Conservation (phyloP, 2,113 vertebrate species). For the Nyctibius bracteatus region DNA sequence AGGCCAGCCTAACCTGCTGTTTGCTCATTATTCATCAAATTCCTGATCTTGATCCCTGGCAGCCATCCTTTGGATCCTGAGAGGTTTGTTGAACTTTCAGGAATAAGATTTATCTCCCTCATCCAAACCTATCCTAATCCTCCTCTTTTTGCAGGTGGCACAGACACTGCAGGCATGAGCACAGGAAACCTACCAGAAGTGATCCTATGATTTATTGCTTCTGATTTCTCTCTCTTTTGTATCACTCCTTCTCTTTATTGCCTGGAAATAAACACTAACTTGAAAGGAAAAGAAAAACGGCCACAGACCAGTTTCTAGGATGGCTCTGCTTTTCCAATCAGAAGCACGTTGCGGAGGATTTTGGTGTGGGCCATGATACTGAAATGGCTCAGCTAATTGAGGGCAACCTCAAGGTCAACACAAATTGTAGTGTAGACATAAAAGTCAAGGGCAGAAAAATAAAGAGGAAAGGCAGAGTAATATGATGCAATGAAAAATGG, state of each 20-base stretch:
- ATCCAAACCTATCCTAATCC: not conserved
- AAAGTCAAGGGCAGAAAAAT: slow-evolving; percentile 36
- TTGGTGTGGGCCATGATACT: not conserved
- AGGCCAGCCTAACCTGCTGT: not conserved
- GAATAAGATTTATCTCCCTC: not conserved
- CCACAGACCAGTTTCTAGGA: not conserved
- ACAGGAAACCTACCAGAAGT: not conserved
- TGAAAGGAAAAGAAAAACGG: slow-evolving; percentile 36
- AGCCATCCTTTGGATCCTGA: not conserved
- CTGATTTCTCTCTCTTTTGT: not conserved
- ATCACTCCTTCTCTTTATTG: slow-evolving; percentile 11
- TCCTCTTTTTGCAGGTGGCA: not conserved
- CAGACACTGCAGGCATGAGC: not conserved
- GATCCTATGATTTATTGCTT: not conserved
- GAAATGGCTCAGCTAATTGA: slow-evolving; percentile 40
- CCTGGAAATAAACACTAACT: slow-evolving; percentile 50
- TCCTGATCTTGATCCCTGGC: not conserved
- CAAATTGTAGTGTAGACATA: slow-evolving; percentile 4
- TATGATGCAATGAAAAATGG: slow-evolving; percentile 6
- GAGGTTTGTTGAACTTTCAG: not conserved
- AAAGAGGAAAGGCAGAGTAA: slow-evolving; percentile 11
- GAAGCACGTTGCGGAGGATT: not conserved
- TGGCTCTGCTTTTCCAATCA: not conserved
- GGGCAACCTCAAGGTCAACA: slow-evolving; percentile 37
- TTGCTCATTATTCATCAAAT: not conserved